A percentile compares a stretch with the other conserved stretches of the same genome.
Conservation (phyloP, 2,113 vertebrate genomes). For the Phaetusa simplex region DNA sequence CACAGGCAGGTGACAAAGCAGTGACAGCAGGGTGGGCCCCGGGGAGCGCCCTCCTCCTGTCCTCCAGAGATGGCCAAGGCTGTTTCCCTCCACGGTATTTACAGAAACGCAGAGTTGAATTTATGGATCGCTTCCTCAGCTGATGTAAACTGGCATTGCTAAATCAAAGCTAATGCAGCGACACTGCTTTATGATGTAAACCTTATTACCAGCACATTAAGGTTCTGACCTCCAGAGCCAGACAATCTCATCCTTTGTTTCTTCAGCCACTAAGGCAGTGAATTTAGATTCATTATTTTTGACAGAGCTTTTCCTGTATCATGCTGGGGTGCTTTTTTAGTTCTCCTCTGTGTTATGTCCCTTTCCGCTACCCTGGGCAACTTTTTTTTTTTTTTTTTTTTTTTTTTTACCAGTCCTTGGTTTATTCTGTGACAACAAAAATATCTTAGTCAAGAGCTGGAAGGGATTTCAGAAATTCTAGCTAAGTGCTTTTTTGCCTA, state of each 20-base stretch:
- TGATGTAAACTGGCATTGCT: not conserved
- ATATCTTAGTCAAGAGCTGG: not conserved
- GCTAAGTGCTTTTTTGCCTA: not conserved
- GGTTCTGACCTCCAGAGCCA: not conserved
- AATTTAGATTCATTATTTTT: slow-evolving; percentile 20
- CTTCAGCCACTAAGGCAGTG: not conserved
- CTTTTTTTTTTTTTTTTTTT: slow-evolving; percentile 7
- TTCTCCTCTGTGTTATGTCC: not conserved
- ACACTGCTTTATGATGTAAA: not conserved
- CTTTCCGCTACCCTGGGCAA: slow-evolving; percentile 2
- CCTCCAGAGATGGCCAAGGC: not conserved
- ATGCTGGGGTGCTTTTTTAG: not conserved
- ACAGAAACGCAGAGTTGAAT: not conserved
- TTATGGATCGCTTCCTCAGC: not conserved
- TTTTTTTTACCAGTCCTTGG: not conserved
- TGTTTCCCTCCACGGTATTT: not conserved
- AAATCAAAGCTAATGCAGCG: slow-evolving; percentile 1
- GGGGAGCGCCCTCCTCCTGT: fast-evolving
- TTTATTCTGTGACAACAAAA: slow-evolving; percentile 16
- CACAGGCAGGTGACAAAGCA: not conserved
- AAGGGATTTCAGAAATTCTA: slow-evolving; percentile 1
- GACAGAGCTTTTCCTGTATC: slow-evolving; percentile 32
- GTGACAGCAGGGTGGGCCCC: not conserved
- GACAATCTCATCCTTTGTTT: slow-evolving; percentile 23
- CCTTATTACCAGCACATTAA: slow-evolving; percentile 38